Conservation (phyloP, 2,797 vertebrate species). For the Anisognathus igniventris region DNA sequence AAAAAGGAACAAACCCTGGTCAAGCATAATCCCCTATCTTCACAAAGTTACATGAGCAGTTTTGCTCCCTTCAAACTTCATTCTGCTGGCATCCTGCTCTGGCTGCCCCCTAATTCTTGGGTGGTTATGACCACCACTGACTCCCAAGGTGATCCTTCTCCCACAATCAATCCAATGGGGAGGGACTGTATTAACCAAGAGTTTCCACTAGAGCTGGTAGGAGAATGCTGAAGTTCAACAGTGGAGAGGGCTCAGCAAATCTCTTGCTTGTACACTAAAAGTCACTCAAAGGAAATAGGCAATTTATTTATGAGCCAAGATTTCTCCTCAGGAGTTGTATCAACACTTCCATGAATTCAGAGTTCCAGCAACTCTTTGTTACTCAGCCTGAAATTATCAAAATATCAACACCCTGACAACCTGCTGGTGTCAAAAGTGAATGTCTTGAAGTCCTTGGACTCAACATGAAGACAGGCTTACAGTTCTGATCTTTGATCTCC, state of each 20-base stretch:
- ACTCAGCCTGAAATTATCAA: constrained; percentile 67
- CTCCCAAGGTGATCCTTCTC: not conserved
- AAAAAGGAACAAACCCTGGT: not conserved
- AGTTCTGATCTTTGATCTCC: constrained; percentile 73
- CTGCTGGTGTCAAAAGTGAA: constrained; percentile 72
- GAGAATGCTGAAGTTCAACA: not conserved
- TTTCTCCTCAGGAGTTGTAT: constrained; percentile 57
- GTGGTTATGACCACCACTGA: rapidly evolving
- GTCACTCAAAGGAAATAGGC: constrained; percentile 50
- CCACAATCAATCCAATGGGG: rapidly evolving
- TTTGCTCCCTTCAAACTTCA: not conserved
- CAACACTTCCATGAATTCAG: constrained; percentile 67
- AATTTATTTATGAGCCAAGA: constrained; percentile 48
- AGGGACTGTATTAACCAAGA: not conserved
- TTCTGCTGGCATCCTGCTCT: not conserved
- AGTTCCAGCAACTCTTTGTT: constrained; percentile 60
- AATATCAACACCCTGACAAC: constrained; percentile 71
- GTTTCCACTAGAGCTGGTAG: not conserved
- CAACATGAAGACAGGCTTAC: constrained; percentile 56
- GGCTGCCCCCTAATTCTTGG: not conserved
- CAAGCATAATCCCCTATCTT: not conserved
- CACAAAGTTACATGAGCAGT: not conserved
- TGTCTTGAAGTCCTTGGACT: constrained; percentile 62
- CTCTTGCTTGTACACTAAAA: not conserved
- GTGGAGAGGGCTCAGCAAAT: not conserved